These are phyloP conservation scores for Ichneumoninae sp. DNA, from an alignment of 2,888 invertebrate genomes.

Conservation along the genomic window DNA sequence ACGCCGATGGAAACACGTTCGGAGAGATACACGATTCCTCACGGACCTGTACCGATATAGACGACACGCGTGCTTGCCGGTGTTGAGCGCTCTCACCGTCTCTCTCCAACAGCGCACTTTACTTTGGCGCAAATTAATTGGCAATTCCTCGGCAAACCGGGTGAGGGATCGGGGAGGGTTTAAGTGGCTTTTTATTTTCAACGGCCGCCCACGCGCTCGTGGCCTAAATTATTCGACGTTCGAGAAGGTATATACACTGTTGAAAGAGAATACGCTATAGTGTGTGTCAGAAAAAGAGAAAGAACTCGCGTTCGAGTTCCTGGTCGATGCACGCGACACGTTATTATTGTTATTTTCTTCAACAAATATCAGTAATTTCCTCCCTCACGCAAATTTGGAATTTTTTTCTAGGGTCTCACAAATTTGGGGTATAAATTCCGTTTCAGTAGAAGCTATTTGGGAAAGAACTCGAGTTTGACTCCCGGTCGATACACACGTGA, in stretches of 20 bases:
- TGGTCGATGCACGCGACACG: background rate
- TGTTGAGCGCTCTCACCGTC: constrained; percentile 54
- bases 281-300: constrained; percentile 1
- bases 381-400: no score
- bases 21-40: constrained; percentile 5
- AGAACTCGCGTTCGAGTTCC: constrained; percentile 1
- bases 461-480: background rate
- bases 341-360: background rate
- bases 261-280: background rate
- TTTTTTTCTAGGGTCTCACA: background rate
- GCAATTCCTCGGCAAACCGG: constrained; percentile 74
- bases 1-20: constrained; percentile 37
- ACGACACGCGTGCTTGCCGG: constrained; percentile 1
- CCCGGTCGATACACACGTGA: constrained; percentile 3
- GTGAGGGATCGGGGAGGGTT: constrained; percentile 66
- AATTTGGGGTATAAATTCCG: background rate
- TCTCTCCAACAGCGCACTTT: constrained; percentile 76
- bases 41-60: constrained; percentile 1
- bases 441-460: background rate
- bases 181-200: constrained; percentile 80
- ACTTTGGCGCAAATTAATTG: constrained; percentile 81
- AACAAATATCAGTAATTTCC: no score
- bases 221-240: constrained; percentile 76
- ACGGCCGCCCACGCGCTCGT: constrained; percentile 73
- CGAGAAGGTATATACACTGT: constrained; percentile 6